Base-by-base conservation (phyloP, 1,140 invertebrate genomes). In the Meloidogyne chitwoodi region DNA sequence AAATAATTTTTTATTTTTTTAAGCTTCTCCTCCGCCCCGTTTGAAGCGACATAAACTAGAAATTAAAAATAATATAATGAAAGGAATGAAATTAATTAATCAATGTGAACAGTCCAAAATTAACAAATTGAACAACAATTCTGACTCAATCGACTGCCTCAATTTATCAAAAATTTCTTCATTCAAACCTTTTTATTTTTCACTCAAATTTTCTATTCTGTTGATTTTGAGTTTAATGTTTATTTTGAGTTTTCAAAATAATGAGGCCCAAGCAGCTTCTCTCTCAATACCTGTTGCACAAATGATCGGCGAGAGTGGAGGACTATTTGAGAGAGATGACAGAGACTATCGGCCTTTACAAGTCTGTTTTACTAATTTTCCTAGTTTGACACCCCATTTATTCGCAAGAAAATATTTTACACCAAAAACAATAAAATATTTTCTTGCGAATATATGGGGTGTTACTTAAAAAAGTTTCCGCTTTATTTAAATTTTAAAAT, bases 321-420 rank as follows among this genome's bases (percentile, higher is more conserved):
- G 64, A 24, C 56, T 63, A 61, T 73, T 73, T 24, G 70, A 73
- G 64, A 56, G 70, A 2, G 70, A 24, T 12, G 70, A 73, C 24
- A 27, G 70, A 31, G 70, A 73, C 19, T 73, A 73, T 31, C 70
- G 70, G 12, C 70, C 70, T 29, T 63, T 73, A 14, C 70, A 73
- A 38, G 70, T 73, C 22, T 24, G 44, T 48, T 16, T 19, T n/a
- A n/a, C n/a, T n/a, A n/a, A n/a, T n/a, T n/a, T n/a, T n/a, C n/a
- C n/a, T n/a, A n/a, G n/a, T n/a, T n/a, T n/a, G n/a, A n/a, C n/a
- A n/a, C n/a, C n/a, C n/a, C n/a, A n/a, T n/a, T n/a, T n/a, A n/a
- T n/a, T n/a, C n/a, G n/a, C n/a, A n/a, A n/a, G n/a, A n/a, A n/a
- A n/a, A n/a, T n/a, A n/a, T n/a, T n/a, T n/a, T n/a, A n/a, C n/a